Conservation (phyloP, 30 jellyfish, hydroid and myxozoan species). For the Hydractinia symbiolongicarpus region DNA sequence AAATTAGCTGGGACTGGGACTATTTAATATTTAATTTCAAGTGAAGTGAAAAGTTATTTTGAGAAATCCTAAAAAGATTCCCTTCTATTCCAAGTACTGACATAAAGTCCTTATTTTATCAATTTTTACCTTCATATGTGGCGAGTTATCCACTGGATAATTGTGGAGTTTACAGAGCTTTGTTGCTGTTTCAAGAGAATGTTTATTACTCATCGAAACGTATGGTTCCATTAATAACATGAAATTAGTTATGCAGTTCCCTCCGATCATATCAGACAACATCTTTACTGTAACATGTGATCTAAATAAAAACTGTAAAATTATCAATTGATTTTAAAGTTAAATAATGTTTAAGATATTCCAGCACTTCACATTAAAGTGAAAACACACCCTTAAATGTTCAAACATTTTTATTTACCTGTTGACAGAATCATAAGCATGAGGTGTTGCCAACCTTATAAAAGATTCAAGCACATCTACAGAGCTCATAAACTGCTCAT, state of each 20-base stretch:
- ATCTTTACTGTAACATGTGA: conserved; percentile 27
- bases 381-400: no score
- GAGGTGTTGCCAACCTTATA: no score
- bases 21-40: not conserved
- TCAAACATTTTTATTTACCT: no score
- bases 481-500: no score
- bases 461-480: no score
- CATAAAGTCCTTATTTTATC: no score
- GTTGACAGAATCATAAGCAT: no score
- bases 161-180: conserved; percentile 33
- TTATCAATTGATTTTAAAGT: not conserved
- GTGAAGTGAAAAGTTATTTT: not conserved
- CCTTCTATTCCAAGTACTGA: no score
- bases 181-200: conserved; percentile 20
- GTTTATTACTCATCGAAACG: conserved; percentile 31
- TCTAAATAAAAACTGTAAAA: conserved; percentile 1
- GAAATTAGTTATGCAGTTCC: conserved; percentile 54
- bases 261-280: conserved; percentile 51
- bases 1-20: not conserved
- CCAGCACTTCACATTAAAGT: not conserved
- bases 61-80: not conserved
- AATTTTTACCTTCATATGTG: conserved; percentile 31
- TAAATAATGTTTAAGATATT: not conserved
- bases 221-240: conserved; percentile 38
- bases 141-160: conserved; percentile 44